Base-by-base conservation (phyloP, 2,888 invertebrate species). In the Megaustenia siamemsis region DNA sequence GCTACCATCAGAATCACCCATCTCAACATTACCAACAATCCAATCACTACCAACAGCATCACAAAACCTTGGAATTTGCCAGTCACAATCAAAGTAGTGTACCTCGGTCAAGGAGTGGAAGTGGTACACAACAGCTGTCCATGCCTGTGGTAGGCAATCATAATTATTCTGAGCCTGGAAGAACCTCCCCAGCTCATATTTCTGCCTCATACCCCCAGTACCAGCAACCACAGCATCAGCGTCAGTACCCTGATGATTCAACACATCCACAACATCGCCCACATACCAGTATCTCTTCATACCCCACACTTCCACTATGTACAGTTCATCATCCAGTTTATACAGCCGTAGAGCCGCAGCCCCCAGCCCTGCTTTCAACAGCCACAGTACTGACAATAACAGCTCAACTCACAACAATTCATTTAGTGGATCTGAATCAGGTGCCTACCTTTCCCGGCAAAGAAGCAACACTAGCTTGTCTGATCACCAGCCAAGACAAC, bases 401-500 rank as follows among this genome's bases (percentile, higher is more conserved):
- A 53, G 68, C 3, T 18, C 69, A 32, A 12, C 49, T 38, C 69
- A 80, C 83, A 56, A 76, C 56, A 53, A 38, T 60, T 81, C 83
- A 60, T 75, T 45, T 56, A 77, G 68, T 69, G 75, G 75, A 10
- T 75, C 75, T 18, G 73, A 80, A 35, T 69, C 80, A 3, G 53
- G 80, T 40, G 56, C 10, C 1, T 8, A 24, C 8, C 76, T 45
- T 12, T 12, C 63, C 28, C 43, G 77, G 8, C 83, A 76, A 1
- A 68, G 77, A 32, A 83, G 83, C 53, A 75, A 73, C 53, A 71
- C 63, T 18, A 81, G 71, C 28, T 71, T 81, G n/a, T 66, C 83
- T 0, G 66, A 66, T n/a, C 38, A 77, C 40, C 66, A 40, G 28
- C 28, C 43, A 15, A 63, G 73, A 56, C 73, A 73, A n/a, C n/a